phyloP scores from a whole-genome alignment of 2,113 vertebrate species.

The Ivindomyrus marchei region DNA sequence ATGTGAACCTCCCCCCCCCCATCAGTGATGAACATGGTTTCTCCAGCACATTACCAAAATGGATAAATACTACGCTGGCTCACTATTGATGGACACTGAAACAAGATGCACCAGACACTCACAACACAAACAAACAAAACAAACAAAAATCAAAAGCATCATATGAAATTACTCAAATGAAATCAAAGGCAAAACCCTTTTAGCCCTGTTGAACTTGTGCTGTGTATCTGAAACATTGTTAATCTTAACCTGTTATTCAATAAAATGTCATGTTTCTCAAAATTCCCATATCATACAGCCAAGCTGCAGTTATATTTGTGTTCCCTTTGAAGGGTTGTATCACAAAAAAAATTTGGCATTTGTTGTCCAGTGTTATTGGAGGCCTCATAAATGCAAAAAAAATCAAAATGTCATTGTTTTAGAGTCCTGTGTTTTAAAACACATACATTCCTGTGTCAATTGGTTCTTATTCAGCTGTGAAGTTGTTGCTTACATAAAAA shows the following conservation, averaged over 20 bases:
- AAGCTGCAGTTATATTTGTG: background rate
- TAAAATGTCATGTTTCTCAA: background rate
- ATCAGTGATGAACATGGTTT: background rate
- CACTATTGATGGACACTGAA: background rate
- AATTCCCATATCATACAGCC: background rate
- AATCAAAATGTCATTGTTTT: constrained; percentile 39
- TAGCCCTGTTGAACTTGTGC: background rate
- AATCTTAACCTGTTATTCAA: background rate
- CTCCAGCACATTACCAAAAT: background rate
- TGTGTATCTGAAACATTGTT: background rate
- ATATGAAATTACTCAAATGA: background rate
- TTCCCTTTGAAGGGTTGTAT: background rate
- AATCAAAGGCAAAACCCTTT: background rate
- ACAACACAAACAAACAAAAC: background rate
- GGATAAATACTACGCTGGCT: background rate
- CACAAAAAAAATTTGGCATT: background rate
- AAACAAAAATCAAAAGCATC: background rate
- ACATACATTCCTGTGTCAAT: constrained; percentile 14
- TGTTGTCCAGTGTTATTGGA: background rate
- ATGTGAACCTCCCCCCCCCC: background rate
- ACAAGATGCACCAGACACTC: background rate
- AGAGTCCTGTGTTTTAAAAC: constrained; percentile 39
- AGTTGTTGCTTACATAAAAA: constrained; percentile 34
- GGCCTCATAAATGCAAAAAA: constrained; percentile 24
- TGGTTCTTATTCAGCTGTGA: constrained; percentile 16